phyloP scores from a whole-genome alignment of 2,888 invertebrate species.

The Thysanoteuthis rhombus region DNA sequence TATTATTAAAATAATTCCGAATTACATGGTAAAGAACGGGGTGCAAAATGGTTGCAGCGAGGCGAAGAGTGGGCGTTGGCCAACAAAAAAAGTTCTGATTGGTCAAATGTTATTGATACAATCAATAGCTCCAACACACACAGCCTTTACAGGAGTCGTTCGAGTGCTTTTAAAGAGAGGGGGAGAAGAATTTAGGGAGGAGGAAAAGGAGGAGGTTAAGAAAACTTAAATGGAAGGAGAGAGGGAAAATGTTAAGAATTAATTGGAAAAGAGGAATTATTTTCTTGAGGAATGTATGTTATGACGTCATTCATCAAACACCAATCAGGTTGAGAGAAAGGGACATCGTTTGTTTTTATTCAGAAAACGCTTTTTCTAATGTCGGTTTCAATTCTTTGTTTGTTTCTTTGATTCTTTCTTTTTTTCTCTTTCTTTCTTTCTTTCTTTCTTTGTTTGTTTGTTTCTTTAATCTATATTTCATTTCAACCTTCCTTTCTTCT shows the following conservation, averaged over 20 bases:
- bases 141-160: not conserved
- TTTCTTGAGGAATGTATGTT: not conserved
- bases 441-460: not conserved
- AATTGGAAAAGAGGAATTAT: not conserved
- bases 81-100: not conserved
- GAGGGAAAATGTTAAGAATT: not conserved
- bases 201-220: not conserved
- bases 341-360: not conserved
- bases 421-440: not conserved
- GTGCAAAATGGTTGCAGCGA: not conserved
- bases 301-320: not conserved
- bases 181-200: not conserved
- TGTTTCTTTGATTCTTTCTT: not conserved
- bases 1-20: slow-evolving; percentile 12
- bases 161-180: not conserved
- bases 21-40: not conserved
- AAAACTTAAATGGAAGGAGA: not conserved
- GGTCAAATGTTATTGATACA: not conserved
- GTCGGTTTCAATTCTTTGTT: not conserved
- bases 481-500: not conserved
- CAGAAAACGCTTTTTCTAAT: not conserved
- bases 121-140: not conserved
- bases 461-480: not conserved
- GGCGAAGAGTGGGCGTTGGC: not conserved
- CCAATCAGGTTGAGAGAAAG: not conserved